Evolutionary conservation across 2,888 invertebrate species (phyloP), one percentile per base, ranked within the genome.

Genomic region (Copidosoma aretas): DNA sequence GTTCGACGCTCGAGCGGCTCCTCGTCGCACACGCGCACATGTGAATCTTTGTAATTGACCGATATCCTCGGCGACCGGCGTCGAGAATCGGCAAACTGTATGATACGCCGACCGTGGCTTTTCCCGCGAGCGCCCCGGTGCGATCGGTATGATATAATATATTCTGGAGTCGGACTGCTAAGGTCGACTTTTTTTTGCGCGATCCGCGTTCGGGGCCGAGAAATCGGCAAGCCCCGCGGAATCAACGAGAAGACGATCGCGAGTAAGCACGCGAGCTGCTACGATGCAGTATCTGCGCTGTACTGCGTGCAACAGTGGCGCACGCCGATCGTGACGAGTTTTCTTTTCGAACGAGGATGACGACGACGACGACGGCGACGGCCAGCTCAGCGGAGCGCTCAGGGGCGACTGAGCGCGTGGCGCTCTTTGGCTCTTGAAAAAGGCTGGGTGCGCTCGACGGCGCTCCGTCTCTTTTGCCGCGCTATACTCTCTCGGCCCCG

Each of bases 371-470:
- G 43, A 17, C 14, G 14, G 12, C 43, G 12, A 64, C 53, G 51
- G 59, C 67, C 59, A 53, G 46, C 65, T 57, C 60, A 46, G 32
- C 60, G 43, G 62, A 68, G 63, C 71, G 71, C 68, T 71, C 63
- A 39, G 24, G 24, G 54, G 68, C 66, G 66, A 71, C 68, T 71
- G 71, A 32, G 32, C 19, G 61, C 32, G 56, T 14, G 25, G 39
- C 39, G 56, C 60, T 14, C 43, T 43, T 1, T 12, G 53, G 25
- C 58, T 22, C 64, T 58, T 52, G 57, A 60, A 60, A 59, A 60
- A 68, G 46, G 56, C 60, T n/a, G n/a, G n/a, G n/a, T n/a, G n/a
- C 41, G 43, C 19, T 17, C n/a, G 1, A 21, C 57, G 1, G 39
- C 57, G 25, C n/a, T 39, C 60, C 5, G 19, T 57, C 49, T 57